These are phyloP conservation scores for Strigamia maritima DNA, from an alignment of 2,888 invertebrate species.

Conservation along the genomic window DNA sequence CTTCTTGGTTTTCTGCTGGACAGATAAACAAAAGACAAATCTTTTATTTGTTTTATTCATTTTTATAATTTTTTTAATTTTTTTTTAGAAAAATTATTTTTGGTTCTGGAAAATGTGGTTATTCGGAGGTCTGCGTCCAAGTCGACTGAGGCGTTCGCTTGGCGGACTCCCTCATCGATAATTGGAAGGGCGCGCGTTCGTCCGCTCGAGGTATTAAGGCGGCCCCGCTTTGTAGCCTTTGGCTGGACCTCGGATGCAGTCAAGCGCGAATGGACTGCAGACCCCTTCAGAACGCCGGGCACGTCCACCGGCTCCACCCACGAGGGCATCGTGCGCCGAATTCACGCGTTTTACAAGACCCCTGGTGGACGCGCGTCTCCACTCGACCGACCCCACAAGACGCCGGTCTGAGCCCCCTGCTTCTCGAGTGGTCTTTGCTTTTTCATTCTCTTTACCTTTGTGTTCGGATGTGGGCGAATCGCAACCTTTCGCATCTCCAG, in stretches of 20 bases:
- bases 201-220: conserved; percentile 29
- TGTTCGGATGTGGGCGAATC: conserved; percentile 41
- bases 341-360: conserved; percentile 5
- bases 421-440: not conserved
- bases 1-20: conserved; percentile 40
- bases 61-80: not conserved
- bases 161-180: conserved; percentile 18
- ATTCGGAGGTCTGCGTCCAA: not conserved
- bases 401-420: not conserved
- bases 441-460: conserved; percentile 36
- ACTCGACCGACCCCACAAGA: conserved; percentile 15
- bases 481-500: conserved; percentile 39
- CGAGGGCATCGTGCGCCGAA: conserved; percentile 26
- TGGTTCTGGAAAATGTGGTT: not conserved
- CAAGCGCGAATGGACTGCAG: conserved; percentile 38
- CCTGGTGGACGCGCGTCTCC: conserved; percentile 21
- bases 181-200: conserved; percentile 29
- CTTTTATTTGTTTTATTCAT: not conserved
- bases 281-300: conserved; percentile 42
- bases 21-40: not conserved
- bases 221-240: conserved; percentile 29
- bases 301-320: conserved; percentile 19
- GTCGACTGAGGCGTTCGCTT: conserved; percentile 6
- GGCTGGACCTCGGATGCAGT: conserved; percentile 17
- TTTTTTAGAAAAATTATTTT: not conserved